A percentile compares a stretch with the other conserved stretches of the same genome.
Evolutionary conservation across 2,797 vertebrate species (phyloP).

Genomic region (Alectoris magna): DNA sequence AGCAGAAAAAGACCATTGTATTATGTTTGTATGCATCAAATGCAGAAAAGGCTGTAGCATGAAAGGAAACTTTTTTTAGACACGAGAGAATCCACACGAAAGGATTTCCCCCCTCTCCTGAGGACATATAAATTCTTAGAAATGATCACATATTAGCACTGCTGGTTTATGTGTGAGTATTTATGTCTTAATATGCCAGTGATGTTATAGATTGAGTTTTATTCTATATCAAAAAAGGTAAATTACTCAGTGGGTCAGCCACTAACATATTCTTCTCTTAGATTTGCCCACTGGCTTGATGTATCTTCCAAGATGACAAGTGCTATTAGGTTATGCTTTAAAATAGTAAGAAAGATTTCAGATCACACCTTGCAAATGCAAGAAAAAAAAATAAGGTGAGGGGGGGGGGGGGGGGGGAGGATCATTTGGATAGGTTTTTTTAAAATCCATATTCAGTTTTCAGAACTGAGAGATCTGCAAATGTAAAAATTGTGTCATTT

Average conservation of each 20-base stretch:
- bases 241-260: background rate
- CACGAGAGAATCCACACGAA: background rate
- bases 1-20: background rate
- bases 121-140: background rate
- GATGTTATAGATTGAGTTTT: background rate
- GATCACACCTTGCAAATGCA: background rate
- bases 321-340: background rate
- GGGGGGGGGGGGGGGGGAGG: background rate
- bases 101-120: background rate
- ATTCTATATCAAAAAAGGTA: background rate
- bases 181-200: background rate
- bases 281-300: background rate
- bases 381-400: background rate
- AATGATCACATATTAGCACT: background rate
- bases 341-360: background rate
- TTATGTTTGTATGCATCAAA: background rate
- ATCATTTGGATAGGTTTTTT: background rate
- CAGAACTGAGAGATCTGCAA: background rate
- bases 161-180: background rate
- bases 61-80: background rate
- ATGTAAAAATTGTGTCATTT: background rate
- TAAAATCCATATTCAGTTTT: background rate
- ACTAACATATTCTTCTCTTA: background rate
- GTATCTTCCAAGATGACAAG: background rate
- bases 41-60: background rate